Conservation (phyloP, 2,888 invertebrate genomes). For the Drosophila leonis region DNA sequence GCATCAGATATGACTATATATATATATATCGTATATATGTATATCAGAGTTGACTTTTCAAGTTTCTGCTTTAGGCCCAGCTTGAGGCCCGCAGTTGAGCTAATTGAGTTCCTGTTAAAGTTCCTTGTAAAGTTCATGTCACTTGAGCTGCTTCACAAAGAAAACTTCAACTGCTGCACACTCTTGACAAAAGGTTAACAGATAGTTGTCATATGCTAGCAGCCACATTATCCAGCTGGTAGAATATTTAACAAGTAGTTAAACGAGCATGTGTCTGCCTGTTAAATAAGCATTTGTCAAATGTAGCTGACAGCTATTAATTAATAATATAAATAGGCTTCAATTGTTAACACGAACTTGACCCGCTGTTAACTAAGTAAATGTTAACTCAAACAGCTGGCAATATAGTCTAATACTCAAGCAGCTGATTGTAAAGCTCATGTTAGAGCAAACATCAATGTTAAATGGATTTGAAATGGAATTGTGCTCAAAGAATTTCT, state of each 20-base stretch:
- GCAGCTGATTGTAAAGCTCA: not conserved
- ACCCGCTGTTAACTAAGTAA: not conserved
- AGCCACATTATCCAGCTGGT: not conserved
- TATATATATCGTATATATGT: conserved; percentile 12
- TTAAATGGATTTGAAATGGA: conserved; percentile 6
- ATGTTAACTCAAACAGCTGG: not conserved
- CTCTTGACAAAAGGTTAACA: not conserved
- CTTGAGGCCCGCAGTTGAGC: not conserved
- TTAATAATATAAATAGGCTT: no score
- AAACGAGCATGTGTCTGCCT: not conserved
- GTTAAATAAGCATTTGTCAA: not conserved
- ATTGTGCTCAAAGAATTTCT: conserved; percentile 10
- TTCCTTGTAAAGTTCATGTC: conserved; percentile 6
- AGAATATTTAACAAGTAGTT: not conserved
- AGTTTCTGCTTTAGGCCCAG: not conserved
- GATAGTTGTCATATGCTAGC: not conserved
- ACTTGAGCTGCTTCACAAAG: not conserved
- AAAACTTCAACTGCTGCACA: not conserved
- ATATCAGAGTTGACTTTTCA: conserved; percentile 21
- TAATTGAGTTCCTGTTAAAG: not conserved
- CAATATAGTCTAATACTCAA: not conserved
- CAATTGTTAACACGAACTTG: not conserved
- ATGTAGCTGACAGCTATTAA: not conserved
- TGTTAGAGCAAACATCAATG: not conserved
- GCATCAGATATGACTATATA: conserved; percentile 25